These are phyloP conservation scores for Leiothrix lutea DNA, from an alignment of 2,113 vertebrate genomes.

Conservation along the genomic window DNA sequence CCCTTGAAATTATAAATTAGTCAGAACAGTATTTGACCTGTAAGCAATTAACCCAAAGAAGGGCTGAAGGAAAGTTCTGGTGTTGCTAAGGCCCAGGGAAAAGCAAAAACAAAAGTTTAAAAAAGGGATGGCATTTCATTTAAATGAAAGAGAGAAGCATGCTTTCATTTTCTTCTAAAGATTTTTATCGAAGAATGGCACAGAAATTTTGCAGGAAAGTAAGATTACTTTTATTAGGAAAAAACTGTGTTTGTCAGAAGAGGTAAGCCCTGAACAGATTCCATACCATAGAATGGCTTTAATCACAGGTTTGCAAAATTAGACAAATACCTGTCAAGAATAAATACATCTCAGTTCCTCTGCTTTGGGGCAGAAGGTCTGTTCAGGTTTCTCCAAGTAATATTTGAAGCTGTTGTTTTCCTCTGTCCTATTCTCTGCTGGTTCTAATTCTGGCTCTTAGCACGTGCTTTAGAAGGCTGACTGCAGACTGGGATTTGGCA, in stretches of 20 bases:
- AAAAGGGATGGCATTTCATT: neutral
- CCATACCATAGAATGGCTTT: neutral
- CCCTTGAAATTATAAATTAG: neutral
- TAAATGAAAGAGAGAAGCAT: neutral
- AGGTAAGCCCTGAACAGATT: neutral
- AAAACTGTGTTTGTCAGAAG: neutral
- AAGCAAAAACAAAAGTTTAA: neutral
- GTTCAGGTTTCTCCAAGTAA: neutral
- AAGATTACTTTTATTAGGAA: neutral
- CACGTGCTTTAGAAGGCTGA: neutral
- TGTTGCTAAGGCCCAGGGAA: neutral
- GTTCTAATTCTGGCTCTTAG: neutral
- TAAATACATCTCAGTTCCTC: neutral
- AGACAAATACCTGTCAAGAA: neutral
- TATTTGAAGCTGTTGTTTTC: neutral
- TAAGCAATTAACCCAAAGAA: neutral
- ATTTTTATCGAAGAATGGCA: neutral
- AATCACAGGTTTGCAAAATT: neutral
- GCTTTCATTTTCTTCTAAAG: neutral
- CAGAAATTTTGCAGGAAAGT: neutral
- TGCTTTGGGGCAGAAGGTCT: neutral
- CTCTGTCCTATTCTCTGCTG: neutral
- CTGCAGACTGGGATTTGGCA: neutral
- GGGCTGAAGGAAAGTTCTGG: neutral
- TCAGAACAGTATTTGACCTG: neutral